Percentiles rank a stretch among this genome's conserved stretches.
These are phyloP conservation scores for Brachionus plicatilis DNA, from an alignment of 1,140 invertebrate genomes.

Conservation along the genomic window DNA sequence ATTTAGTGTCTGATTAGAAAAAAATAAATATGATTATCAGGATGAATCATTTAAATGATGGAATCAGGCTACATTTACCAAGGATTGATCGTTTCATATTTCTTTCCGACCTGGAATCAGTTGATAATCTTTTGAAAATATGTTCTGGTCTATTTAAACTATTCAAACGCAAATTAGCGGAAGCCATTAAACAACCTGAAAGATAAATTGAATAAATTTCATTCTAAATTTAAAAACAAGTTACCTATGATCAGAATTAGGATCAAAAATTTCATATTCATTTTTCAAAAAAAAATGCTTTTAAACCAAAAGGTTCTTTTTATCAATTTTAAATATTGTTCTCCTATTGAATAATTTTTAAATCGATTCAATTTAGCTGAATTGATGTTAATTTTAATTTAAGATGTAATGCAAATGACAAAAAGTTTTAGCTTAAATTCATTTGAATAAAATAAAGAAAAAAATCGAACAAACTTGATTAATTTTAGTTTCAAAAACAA, in stretches of 20 bases:
- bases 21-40: too few relatives aligned
- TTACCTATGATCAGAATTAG: background rate
- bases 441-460: too few relatives aligned
- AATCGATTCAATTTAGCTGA: too few relatives aligned
- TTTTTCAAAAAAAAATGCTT: too few relatives aligned
- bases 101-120: background rate
- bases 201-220: background rate
- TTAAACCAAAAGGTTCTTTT: background rate
- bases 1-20: too few relatives aligned
- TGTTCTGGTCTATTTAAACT: background rate
- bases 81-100: background rate
- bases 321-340: background rate
- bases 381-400: too few relatives aligned
- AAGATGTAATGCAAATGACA: too few relatives aligned
- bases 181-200: background rate
- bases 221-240: background rate
- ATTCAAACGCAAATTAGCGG: background rate
- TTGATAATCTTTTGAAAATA: background rate
- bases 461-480: too few relatives aligned
- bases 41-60: background rate
- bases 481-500: too few relatives aligned
- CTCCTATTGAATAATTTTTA: too few relatives aligned
- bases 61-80: background rate
- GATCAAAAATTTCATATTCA: background rate
- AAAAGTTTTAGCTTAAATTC: too few relatives aligned